Base-by-base conservation (phyloP, 2,888 invertebrate species). In the Dysmachus trigonus region DNA sequence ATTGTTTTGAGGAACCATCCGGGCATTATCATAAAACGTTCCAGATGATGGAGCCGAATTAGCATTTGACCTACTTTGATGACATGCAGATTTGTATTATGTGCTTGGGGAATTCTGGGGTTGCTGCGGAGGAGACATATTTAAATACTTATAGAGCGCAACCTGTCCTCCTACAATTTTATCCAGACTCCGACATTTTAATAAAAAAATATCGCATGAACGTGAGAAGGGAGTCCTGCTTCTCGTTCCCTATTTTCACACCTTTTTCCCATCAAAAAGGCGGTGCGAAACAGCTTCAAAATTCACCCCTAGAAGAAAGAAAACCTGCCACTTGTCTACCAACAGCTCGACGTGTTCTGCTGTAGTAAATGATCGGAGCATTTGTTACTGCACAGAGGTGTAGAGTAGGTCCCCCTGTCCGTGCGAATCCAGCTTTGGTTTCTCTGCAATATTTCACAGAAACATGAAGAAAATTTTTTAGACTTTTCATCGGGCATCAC, bases 401-500 rank as follows among this genome's bases (percentile, higher is more conserved):
- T n/a, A n/a, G n/a, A 74, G 51, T 22, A 62, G 10, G 22, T 22
- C 62, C 22, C 62, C 27, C 62, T n/a, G 62, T 22, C 7, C 22
- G 18, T 10, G 1, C 27, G 10, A n/a, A 4, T 47, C 62, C 22
- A n/a, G 10, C 62, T 22, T 62, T 62, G 18, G 62, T 62, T 62
- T 47, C 74, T 74, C 18, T 41, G 84, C 72, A 85, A 85, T 85
- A 85, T 74, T 85, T 85, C 74, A 85, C 31, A 30, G 22, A 62
- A 27, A 62, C 62, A 62, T 27, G 41, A 74, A 85, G 74, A 73
- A 74, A 85, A 85, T 85, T 85, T 73, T 74, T 85, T 74, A 41
- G 81, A 82, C 85, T 85, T 85, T 85, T 72, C 85, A 85, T 76
- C 87, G 77, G 62, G 85, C 85, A 81, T 79, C 62, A 62, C 6